phyloP scores from a whole-genome alignment of 23 tunicate species.

The Styela clava region DNA sequence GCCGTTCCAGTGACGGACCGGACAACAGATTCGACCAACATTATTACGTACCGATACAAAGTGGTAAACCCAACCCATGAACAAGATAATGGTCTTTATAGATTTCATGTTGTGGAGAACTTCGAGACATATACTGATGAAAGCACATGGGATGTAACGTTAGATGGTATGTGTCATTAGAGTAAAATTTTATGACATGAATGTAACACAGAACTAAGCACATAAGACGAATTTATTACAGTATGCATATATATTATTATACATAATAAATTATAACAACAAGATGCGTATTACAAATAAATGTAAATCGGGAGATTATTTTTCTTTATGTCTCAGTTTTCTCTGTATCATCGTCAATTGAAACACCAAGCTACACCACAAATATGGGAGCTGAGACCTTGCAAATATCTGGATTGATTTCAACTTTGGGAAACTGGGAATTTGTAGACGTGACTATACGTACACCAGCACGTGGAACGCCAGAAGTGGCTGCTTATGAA shows the following conservation, averaged over 20 bases:
- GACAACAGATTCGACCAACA: neutral
- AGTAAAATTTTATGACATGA: too few species aligned
- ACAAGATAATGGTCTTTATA: neutral
- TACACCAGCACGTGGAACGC: slow-evolving; percentile 1
- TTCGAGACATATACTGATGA: neutral
- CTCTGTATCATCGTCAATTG: neutral
- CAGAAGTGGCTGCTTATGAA: neutral
- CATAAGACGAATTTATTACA: too few species aligned
- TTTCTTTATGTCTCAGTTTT: too few species aligned
- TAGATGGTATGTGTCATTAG: neutral
- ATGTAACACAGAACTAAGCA: too few species aligned
- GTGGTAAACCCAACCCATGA: neutral
- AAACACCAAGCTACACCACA: neutral
- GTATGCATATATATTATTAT: too few species aligned
- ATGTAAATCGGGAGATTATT: too few species aligned
- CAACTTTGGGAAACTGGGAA: neutral
- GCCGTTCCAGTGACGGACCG: neutral
- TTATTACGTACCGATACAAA: neutral
- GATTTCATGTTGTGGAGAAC: neutral
- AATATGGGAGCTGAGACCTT: neutral
- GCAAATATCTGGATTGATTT: neutral
- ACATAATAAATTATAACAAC: too few species aligned
- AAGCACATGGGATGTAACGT: neutral
- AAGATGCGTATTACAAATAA: too few species aligned
- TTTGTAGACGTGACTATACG: neutral